Base-by-base conservation (phyloP, 2,888 invertebrate species). In the Mechanitis messenoides region DNA sequence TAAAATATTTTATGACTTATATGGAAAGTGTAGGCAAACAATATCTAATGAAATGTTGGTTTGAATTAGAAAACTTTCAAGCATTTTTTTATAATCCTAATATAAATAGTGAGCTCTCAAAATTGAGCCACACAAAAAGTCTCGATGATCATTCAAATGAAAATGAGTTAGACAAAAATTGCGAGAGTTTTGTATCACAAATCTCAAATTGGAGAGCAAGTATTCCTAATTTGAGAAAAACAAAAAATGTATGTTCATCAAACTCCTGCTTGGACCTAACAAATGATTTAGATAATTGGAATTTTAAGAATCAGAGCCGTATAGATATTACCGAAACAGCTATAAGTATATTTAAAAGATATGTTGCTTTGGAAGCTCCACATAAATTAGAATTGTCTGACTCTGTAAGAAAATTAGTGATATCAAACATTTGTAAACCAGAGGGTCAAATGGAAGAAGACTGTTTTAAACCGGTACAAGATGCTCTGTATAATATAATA, bases 1-100 rank as follows among this genome's bases (percentile, higher is more conserved):
- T 97, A 35, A 93, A 94, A 55, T 95, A 96, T 83, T 96, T 97
- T 79, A 92, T 96, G 60, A 95, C 96, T 74, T 98, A 93, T 82
- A 92, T 98, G 92, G 96, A 97, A 74, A 91, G 93, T n/a, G 91
- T 93, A 68, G 93, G 93, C 62, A 92, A 93, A 60, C 83, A 93
- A 60, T 83, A 91, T 31, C 86, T 94, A 45, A 91, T 96, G 1
- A 93, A 93, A 79, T 95, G 95, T 80, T 95, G 94, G 93, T 79
- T 95, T 68, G 95, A 95, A 74, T 91, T 95, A 54, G 94, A 95
- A 74, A 92, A 92, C 71, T 93, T 95, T 72, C 92, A 91, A 74
- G 77, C 67, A 62, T 68, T 63, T 65, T 50, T 75, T 53, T 67
- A 64, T 62, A 75, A 72, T 56, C 69, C 63, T 3, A 71, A 70